phyloP scores from a whole-genome alignment of 2,888 invertebrate species.

The Saturnia japonica region DNA sequence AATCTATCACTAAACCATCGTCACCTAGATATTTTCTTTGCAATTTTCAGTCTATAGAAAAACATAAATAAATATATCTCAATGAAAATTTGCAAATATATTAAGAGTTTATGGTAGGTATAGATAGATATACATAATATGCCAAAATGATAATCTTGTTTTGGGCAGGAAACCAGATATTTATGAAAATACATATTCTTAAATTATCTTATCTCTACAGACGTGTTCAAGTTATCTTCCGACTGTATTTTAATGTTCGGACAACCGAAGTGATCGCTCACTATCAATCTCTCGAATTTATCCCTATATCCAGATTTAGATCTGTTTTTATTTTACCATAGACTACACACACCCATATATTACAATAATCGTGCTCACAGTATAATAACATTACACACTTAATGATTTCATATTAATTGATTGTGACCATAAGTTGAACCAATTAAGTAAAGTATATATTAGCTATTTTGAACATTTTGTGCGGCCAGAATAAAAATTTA shows the following conservation, averaged over 20 bases:
- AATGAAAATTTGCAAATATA: background rate
- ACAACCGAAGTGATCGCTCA: constrained; percentile 8
- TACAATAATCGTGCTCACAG: background rate
- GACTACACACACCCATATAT: background rate
- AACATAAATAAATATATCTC: no score
- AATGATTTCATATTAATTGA: background rate
- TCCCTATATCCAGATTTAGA: constrained; percentile 11
- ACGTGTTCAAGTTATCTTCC: constrained; percentile 5
- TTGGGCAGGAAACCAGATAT: background rate
- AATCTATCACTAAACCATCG: no score
- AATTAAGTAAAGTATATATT: no score
- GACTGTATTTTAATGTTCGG: background rate
- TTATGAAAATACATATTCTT: background rate
- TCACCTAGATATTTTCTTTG: background rate
- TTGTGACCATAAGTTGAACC: no score
- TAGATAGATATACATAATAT: background rate
- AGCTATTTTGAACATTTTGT: no score
- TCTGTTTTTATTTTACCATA: background rate
- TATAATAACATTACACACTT: background rate
- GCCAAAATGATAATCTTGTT: constrained; percentile 2
- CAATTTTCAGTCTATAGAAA: no score
- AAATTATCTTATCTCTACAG: constrained; percentile 7
- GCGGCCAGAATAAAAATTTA: no score
- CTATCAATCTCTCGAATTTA: constrained; percentile 10
- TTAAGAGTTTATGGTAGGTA: no score